Percentiles rank a stretch among this genome's conserved stretches.
Conservation (phyloP, 2,888 invertebrate species). For the Malthinus seriepunctatus region DNA sequence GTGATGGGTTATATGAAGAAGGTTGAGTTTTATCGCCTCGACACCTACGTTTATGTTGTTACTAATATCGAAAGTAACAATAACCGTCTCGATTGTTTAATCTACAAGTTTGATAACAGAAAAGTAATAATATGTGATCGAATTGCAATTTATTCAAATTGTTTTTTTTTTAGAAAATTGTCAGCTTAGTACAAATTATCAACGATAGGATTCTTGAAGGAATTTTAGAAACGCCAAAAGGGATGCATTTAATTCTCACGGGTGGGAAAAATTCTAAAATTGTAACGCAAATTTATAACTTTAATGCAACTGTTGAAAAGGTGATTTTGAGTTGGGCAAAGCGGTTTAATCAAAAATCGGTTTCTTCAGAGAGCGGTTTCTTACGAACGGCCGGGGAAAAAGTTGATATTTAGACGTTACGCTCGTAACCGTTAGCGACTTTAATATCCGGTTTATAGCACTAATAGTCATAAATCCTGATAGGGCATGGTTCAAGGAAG, state of each 20-base stretch:
- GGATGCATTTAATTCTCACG: constrained; percentile 46
- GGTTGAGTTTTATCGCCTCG: constrained; percentile 46
- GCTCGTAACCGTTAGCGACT: no score
- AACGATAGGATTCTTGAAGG: background rate
- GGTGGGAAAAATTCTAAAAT: constrained; percentile 31
- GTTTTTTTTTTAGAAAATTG: background rate
- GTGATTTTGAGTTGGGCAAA: no score
- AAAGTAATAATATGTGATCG: constrained; percentile 35
- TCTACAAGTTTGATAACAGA: constrained; percentile 41
- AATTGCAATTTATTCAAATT: background rate
- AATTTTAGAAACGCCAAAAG: background rate
- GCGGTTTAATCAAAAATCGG: no score
- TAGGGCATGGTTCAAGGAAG: no score
- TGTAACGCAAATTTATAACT: constrained; percentile 41
- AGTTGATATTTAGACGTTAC: no score
- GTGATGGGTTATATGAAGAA: constrained; percentile 47
- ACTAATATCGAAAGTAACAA: constrained; percentile 45
- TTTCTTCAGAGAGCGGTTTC: no score
- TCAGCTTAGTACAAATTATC: background rate
- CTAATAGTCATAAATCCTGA: no score
- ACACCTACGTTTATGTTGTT: constrained; percentile 42
- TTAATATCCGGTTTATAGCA: no score
- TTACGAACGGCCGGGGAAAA: no score
- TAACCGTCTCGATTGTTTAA: constrained; percentile 39
- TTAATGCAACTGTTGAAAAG: constrained; percentile 36